A percentile compares a stretch with the other conserved stretches of the same genome.
Evolutionary conservation across 2,888 invertebrate genomes (phyloP).

Genomic region (Meandrusa payeni): DNA sequence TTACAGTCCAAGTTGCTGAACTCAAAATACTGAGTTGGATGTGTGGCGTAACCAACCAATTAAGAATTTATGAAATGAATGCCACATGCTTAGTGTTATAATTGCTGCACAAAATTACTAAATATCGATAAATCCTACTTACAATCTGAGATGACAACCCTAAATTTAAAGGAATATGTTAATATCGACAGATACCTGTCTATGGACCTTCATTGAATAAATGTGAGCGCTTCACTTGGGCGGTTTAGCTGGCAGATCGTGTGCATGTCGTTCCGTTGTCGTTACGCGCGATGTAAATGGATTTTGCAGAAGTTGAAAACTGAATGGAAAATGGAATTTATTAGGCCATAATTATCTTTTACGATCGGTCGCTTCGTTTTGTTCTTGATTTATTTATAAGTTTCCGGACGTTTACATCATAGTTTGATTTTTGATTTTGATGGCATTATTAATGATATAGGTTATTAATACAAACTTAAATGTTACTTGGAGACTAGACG

Average conservation of each 20-base stretch:
- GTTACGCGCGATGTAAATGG: conserved; percentile 17
- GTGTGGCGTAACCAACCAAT: too few species aligned
- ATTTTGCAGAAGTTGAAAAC: conserved; percentile 20
- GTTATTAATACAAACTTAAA: conserved; percentile 5
- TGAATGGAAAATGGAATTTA: conserved; percentile 18
- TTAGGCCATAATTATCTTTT: conserved; percentile 16
- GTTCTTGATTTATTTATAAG: conserved; percentile 17
- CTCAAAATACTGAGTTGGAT: too few species aligned
- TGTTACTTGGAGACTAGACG: neutral
- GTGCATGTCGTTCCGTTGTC: conserved; percentile 30
- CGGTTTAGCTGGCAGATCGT: conserved; percentile 25
- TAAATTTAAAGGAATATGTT: too few species aligned
- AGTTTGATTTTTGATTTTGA: conserved; percentile 18
- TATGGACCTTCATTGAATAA: conserved; percentile 65
- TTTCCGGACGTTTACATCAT: conserved; percentile 9
- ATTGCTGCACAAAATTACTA: too few species aligned
- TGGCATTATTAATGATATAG: conserved; percentile 19
- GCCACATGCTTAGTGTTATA: too few species aligned
- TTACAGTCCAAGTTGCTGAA: too few species aligned
- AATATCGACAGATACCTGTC: conserved; percentile 36
- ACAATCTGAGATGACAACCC: too few species aligned
- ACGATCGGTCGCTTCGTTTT: conserved; percentile 18
- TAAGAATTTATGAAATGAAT: too few species aligned
- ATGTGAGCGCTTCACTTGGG: conserved; percentile 44
- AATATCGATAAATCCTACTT: too few species aligned